Conservation (phyloP, 2,888 invertebrate species). For the Orthosia gothica region DNA sequence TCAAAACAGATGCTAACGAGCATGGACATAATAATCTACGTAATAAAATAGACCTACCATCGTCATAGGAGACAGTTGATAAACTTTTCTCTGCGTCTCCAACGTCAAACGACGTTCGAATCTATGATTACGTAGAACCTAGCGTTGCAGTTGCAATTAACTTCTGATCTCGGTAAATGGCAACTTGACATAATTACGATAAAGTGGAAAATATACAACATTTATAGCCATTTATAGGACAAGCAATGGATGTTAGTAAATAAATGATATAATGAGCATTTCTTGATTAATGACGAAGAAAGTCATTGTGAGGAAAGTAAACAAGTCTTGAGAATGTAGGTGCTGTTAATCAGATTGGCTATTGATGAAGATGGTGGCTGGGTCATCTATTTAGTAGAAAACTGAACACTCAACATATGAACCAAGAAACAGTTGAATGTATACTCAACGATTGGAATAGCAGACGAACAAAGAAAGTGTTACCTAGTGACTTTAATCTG, state of each 20-base stretch:
- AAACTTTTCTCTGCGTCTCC: slow-evolving; percentile 33
- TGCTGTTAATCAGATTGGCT: neutral
- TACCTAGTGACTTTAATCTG: neutral
- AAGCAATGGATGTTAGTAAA: neutral
- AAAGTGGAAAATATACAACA: slow-evolving; percentile 36
- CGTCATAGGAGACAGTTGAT: slow-evolving; percentile 23
- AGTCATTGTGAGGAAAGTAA: slow-evolving; percentile 9
- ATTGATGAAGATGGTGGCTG: neutral
- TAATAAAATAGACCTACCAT: neutral
- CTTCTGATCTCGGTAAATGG: slow-evolving; percentile 52
- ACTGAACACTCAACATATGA: neutral
- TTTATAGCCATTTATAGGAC: slow-evolving; percentile 9
- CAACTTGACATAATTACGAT: slow-evolving; percentile 56
- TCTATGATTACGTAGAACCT: slow-evolving; percentile 12
- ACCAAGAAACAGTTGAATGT: neutral
- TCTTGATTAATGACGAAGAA: slow-evolving; percentile 21
- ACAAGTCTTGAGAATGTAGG: neutral
- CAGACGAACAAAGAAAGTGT: slow-evolving; percentile 4
- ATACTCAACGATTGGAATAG: neutral
- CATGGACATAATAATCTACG: neutral
- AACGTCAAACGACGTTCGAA: slow-evolving; percentile 29
- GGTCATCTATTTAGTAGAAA: neutral
- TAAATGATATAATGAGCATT: slow-evolving; percentile 2
- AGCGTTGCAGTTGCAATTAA: slow-evolving; percentile 31
- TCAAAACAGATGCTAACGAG: slow-evolving; percentile 6